Evolutionary conservation across 1,140 invertebrate genomes (phyloP).

Genomic region (Hyposmocoma kahamanoa): DNA sequence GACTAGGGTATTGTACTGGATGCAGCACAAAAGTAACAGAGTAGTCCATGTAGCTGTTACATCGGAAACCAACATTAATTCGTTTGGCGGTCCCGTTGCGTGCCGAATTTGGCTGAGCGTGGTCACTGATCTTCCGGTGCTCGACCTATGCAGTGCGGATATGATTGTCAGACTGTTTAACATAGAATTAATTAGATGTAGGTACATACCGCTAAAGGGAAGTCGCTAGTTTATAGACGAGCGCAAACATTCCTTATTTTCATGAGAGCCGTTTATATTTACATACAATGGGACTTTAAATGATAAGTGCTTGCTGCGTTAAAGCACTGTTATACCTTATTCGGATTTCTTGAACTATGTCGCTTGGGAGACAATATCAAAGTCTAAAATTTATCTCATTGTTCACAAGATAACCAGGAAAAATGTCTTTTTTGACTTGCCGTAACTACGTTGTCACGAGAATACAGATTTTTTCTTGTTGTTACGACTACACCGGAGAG

Average conservation of each 20-base stretch:
- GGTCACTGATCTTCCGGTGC: conserved; percentile 61
- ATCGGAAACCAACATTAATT: conserved; percentile 28
- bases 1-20: no score
- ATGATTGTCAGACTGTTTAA: not conserved
- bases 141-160: conserved; percentile 3
- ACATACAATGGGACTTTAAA: not conserved
- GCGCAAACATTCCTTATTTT: not conserved
- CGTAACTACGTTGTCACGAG: no score
- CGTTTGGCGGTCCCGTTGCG: conserved; percentile 47
- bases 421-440: no score
- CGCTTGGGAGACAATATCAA: no score
- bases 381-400: no score
- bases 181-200: not conserved
- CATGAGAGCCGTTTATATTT: not conserved
- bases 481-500: not conserved
- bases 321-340: no score
- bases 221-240: not conserved
- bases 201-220: not conserved
- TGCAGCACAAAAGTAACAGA: no score
- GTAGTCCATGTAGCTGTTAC: not conserved
- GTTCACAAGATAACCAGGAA: no score
- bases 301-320: not conserved
- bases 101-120: conserved; percentile 42
- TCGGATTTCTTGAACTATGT: no score
- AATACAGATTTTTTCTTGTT: no score